phyloP scores from a whole-genome alignment of 2,888 invertebrate species.

The Teinopalpus imperialis region DNA sequence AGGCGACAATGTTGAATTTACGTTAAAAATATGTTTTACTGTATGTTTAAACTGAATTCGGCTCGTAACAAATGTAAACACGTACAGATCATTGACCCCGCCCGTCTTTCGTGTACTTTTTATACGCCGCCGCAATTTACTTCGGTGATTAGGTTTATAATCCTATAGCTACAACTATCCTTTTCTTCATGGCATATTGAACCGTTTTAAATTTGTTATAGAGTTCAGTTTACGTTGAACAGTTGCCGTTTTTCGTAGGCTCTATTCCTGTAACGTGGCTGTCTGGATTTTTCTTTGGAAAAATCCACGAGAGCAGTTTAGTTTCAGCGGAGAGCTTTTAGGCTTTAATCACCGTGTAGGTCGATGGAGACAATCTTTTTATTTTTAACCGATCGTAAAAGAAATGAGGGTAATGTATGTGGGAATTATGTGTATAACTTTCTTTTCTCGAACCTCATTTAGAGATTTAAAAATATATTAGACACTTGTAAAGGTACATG shows the following conservation, averaged over 20 bases:
- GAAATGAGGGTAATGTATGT: slow-evolving; percentile 12
- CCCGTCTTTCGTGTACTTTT: too few species aligned
- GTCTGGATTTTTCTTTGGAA: slow-evolving; percentile 1
- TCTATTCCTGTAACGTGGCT: slow-evolving; percentile 6
- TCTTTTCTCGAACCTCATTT: not conserved
- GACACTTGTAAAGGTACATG: not conserved
- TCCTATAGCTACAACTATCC: not conserved
- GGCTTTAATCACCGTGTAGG: not conserved
- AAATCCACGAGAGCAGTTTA: too few species aligned
- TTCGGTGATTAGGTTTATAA: slow-evolving; percentile 3
- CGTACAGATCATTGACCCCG: slow-evolving; percentile 5
- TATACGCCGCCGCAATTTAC: not conserved
- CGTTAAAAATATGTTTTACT: not conserved
- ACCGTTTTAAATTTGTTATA: too few species aligned
- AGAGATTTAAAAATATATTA: not conserved
- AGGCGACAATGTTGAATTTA: too few species aligned
- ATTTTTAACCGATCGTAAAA: slow-evolving; percentile 9
- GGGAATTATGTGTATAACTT: too few species aligned
- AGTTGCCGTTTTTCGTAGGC: not conserved
- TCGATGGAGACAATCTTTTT: not conserved
- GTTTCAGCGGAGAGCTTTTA: not conserved
- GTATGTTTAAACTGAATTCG: not conserved
- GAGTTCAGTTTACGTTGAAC: too few species aligned
- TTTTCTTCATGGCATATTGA: not conserved
- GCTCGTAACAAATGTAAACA: not conserved